Conservation (phyloP, 1,140 invertebrate genomes). For the Drosophila ogumai region DNA sequence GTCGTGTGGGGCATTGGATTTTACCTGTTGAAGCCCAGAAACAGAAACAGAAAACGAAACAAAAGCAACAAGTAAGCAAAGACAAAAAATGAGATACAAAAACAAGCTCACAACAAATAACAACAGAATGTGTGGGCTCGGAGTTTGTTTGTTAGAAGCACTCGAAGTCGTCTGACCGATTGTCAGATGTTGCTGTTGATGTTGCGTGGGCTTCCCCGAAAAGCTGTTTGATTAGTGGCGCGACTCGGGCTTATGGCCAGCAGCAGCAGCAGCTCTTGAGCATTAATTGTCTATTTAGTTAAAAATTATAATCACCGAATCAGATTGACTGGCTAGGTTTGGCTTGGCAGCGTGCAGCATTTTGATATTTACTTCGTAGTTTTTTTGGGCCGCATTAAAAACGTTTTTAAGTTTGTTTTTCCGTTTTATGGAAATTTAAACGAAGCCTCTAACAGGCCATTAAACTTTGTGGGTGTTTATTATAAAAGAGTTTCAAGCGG, state of each 20-base stretch:
- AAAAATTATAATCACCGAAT: slow-evolving; percentile 61
- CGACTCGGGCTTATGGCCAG: slow-evolving; percentile 31
- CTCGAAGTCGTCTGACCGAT: slow-evolving; percentile 67
- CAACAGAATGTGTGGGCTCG: slow-evolving; percentile 65
- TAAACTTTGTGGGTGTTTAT: slow-evolving; percentile 42
- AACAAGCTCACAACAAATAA: slow-evolving; percentile 72
- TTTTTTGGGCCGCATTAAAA: slow-evolving; percentile 12
- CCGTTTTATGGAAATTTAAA: slow-evolving; percentile 27
- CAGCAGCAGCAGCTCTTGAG: slow-evolving; percentile 31
- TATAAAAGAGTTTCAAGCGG: background rate
- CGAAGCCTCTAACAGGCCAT: slow-evolving; percentile 10
- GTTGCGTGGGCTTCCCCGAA: slow-evolving; percentile 63
- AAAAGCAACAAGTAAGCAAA: slow-evolving; percentile 73
- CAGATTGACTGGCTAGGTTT: slow-evolving; percentile 14
- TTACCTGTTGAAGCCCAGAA: slow-evolving; percentile 70
- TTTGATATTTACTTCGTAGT: slow-evolving; percentile 5
- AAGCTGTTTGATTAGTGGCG: slow-evolving; percentile 74
- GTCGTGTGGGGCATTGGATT: slow-evolving; percentile 56
- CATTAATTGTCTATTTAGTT: slow-evolving; percentile 73
- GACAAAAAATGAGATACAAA: slow-evolving; percentile 50
- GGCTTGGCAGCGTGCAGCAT: slow-evolving; percentile 8
- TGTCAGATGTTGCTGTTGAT: slow-evolving; percentile 53
- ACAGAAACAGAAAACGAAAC: slow-evolving; percentile 37
- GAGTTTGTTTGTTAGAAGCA: slow-evolving; percentile 71
- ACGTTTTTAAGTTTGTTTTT: slow-evolving; percentile 17